Evolutionary conservation across 1,140 invertebrate genomes (phyloP).

Genomic region (Meloidogyne chitwoodi): DNA sequence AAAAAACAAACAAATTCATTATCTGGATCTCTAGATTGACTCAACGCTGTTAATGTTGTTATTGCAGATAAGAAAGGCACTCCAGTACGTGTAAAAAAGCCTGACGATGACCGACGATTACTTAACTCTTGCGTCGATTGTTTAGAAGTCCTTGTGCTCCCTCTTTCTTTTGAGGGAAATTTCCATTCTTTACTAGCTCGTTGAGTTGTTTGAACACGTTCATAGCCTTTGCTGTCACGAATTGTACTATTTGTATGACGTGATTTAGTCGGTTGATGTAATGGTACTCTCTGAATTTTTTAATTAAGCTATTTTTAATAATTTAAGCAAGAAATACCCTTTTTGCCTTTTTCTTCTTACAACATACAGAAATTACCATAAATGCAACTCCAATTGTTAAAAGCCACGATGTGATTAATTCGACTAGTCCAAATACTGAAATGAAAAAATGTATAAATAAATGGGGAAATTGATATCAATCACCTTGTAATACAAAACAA

Average conservation of each 20-base stretch:
- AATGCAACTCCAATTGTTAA: neutral
- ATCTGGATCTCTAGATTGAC: neutral
- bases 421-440: neutral
- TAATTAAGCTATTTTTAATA: too few relatives aligned
- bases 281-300: neutral
- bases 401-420: neutral
- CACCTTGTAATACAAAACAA: neutral
- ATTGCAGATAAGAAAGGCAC: neutral
- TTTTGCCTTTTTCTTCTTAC: neutral
- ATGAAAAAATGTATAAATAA: neutral
- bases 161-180: neutral
- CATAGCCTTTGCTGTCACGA: neutral
- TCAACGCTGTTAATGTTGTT: conserved; percentile 4
- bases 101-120: neutral
- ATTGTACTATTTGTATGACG: neutral
- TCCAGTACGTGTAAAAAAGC: neutral
- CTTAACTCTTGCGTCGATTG: neutral
- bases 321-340: neutral
- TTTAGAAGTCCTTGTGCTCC: neutral
- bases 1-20: neutral
- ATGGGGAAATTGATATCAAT: neutral
- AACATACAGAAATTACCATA: neutral
- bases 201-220: neutral
- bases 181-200: neutral
- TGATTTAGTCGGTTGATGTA: neutral